phyloP scores from a whole-genome alignment of 2,888 invertebrate genomes.

The Noctua pronuba region DNA sequence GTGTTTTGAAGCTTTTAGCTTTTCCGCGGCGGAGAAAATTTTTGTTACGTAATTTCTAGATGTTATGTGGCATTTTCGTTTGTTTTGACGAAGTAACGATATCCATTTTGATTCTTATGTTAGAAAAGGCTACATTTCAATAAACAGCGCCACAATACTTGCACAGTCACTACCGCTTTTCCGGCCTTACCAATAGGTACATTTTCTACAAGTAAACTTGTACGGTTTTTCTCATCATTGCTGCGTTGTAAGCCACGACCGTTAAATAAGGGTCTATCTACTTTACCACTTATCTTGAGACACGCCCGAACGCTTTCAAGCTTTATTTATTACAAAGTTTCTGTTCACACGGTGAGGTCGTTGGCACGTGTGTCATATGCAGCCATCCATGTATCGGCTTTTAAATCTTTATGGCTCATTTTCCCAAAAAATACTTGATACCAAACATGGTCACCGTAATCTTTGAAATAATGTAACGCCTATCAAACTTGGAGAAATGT shows the following conservation, averaged over 20 bases:
- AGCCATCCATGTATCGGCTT: slow-evolving; percentile 24
- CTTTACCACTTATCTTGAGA: slow-evolving; percentile 6
- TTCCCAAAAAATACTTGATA: neutral
- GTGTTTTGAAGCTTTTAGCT: neutral
- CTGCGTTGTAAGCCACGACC: neutral
- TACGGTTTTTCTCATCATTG: neutral
- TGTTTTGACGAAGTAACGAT: neutral
- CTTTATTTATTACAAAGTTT: slow-evolving; percentile 41
- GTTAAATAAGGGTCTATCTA: neutral
- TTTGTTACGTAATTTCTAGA: slow-evolving; percentile 40
- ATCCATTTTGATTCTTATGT: neutral
- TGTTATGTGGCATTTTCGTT: neutral
- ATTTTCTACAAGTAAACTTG: neutral
- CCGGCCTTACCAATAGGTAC: neutral
- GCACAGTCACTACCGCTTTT: neutral
- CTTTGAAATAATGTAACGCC: slow-evolving; percentile 9
- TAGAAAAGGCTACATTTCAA: slow-evolving; percentile 9
- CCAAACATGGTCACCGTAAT: neutral
- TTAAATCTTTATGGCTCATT: slow-evolving; percentile 19
- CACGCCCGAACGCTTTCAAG: slow-evolving; percentile 37
- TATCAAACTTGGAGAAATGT: neutral
- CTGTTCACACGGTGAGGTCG: slow-evolving; percentile 66
- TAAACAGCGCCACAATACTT: neutral
- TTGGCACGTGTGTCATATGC: slow-evolving; percentile 67
- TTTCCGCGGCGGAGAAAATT: neutral